A percentile compares a stretch with the other conserved stretches of the same genome.
phyloP scores from a whole-genome alignment of 2,797 vertebrate genomes.

The Tenualosa ilisha region DNA sequence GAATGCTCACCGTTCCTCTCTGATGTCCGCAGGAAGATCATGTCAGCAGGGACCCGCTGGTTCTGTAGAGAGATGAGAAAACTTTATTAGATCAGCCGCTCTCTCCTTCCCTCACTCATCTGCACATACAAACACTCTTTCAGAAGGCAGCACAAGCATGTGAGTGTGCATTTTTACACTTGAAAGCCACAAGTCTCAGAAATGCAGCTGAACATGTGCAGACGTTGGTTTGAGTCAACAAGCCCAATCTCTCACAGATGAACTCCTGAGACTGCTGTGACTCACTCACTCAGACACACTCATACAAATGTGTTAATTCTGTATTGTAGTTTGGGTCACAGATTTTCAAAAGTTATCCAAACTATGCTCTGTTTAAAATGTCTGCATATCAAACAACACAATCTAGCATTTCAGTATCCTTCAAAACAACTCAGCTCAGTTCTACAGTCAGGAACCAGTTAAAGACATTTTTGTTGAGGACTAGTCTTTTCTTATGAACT shows the following conservation, averaged over 20 bases:
- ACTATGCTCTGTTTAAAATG: not conserved
- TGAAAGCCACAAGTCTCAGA: not conserved
- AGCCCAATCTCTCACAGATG: not conserved
- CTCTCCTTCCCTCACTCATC: slow-evolving; percentile 17
- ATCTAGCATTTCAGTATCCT: not conserved
- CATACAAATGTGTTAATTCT: not conserved
- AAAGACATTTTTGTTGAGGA: not conserved
- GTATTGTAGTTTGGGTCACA: not conserved
- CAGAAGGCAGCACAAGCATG: not conserved
- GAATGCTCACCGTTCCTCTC: slow-evolving; percentile 98
- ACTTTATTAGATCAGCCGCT: slow-evolving; percentile 5
- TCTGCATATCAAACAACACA: not conserved
- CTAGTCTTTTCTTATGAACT: not conserved
- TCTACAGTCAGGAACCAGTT: not conserved
- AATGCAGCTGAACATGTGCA: not conserved
- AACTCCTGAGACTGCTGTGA: not conserved
- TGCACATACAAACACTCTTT: slow-evolving; percentile 27
- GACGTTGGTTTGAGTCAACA: not conserved
- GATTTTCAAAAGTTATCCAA: not conserved
- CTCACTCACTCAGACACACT: not conserved
- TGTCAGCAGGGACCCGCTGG: slow-evolving; percentile 97
- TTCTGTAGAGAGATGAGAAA: slow-evolving; percentile 78
- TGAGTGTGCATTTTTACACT: not conserved
- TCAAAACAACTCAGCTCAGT: not conserved
- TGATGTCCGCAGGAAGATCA: slow-evolving; percentile 99